phyloP scores from a whole-genome alignment of 2,113 vertebrate genomes.

The Caracal caracal region DNA sequence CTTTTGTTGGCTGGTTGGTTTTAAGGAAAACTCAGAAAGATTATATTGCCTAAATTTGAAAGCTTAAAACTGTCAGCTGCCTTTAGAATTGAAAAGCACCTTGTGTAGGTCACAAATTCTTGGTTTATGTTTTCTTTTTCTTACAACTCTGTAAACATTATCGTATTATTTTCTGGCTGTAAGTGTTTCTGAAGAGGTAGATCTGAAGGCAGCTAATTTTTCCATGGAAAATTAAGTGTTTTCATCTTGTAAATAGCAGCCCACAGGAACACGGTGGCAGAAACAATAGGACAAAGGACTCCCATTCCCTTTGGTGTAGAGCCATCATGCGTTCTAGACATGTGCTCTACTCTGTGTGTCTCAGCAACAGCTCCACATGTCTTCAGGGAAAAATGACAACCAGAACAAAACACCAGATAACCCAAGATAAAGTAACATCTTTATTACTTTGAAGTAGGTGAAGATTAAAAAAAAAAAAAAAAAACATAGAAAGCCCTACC shows the following conservation, averaged over 20 bases:
- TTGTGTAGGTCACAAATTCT: not conserved
- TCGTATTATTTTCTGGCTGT: constrained; percentile 10
- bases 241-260: not conserved
- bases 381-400: not conserved
- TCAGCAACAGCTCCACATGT: not conserved
- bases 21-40: constrained; percentile 50
- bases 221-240: not conserved
- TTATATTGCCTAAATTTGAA: not conserved
- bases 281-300: not conserved
- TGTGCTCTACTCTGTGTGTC: not conserved
- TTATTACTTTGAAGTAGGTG: constrained; percentile 19
- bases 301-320: not conserved
- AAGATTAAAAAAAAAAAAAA: not conserved
- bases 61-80: not conserved
- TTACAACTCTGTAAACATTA: not conserved
- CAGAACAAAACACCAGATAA: not conserved
- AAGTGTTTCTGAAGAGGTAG: not conserved
- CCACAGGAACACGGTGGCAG: not conserved
- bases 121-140: constrained; percentile 41
- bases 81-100: constrained; percentile 16
- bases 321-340: not conserved
- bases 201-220: not conserved
- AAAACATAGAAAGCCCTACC: not conserved
- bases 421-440: not conserved
- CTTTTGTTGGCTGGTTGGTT: not conserved